These are phyloP conservation scores for Drosophila mettleri DNA, from an alignment of 2,888 invertebrate genomes.

Conservation along the genomic window DNA sequence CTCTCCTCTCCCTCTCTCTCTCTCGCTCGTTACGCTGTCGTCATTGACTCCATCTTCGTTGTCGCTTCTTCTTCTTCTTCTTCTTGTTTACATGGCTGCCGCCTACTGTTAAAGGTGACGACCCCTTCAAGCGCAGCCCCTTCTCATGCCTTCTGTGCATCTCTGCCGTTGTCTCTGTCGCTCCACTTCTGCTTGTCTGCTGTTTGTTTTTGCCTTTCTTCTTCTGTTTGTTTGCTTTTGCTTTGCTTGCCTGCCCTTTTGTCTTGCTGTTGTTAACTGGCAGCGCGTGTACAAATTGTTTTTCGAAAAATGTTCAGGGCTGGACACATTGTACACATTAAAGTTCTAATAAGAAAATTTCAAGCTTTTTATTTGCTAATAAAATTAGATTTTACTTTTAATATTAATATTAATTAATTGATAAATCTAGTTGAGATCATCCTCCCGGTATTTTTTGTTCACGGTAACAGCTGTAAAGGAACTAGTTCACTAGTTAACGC, in stretches of 20 bases:
- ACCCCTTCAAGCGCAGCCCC: conserved; percentile 41
- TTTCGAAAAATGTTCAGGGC: conserved; percentile 64
- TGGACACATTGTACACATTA: conserved; percentile 27
- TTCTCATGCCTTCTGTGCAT: conserved; percentile 13
- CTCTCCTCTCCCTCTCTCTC: neutral
- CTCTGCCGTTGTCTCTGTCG: conserved; percentile 22
- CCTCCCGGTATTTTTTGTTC: neutral
- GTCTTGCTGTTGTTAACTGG: conserved; percentile 45
- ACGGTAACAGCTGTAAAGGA: conserved; percentile 1
- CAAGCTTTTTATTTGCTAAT: neutral
- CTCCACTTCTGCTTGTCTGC: conserved; percentile 16
- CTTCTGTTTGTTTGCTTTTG: conserved; percentile 48
- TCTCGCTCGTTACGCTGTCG: conserved; percentile 16
- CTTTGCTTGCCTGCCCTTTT: conserved; percentile 48
- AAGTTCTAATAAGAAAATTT: neutral
- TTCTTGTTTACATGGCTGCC: conserved; percentile 66
- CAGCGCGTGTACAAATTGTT: conserved; percentile 63
- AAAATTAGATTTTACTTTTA: neutral
- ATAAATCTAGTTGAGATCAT: neutral
- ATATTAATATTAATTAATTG: neutral
- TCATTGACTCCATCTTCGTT: conserved; percentile 20
- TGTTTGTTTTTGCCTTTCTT: conserved; percentile 38
- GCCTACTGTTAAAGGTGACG: conserved; percentile 75
- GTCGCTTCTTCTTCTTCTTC: conserved; percentile 29
- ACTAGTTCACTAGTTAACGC: conserved; percentile 31